phyloP scores from a whole-genome alignment of 2,797 vertebrate genomes.

The Helarctos malayanus region DNA sequence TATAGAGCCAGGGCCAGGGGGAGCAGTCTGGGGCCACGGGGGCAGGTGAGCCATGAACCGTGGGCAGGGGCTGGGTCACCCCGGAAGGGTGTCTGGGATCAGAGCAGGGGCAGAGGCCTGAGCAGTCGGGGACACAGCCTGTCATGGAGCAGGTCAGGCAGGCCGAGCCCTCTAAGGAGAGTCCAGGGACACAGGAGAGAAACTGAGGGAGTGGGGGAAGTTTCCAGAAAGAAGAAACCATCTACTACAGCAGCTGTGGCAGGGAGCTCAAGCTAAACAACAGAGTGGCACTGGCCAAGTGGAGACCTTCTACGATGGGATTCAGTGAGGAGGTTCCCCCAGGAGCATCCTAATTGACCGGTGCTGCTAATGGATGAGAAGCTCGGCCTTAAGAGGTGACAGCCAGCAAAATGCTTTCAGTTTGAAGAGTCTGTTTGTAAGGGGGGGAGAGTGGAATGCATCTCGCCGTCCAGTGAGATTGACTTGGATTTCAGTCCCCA shows the following conservation, averaged over 20 bases:
- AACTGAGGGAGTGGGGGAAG: too few species aligned
- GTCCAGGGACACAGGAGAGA: not conserved
- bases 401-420: not conserved
- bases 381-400: not conserved
- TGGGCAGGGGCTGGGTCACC: too few species aligned
- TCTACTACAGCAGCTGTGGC: accelerated
- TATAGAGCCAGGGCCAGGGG: not conserved
- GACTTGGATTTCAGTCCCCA: not conserved
- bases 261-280: too few species aligned
- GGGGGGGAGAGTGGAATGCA: too few species aligned
- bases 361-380: not conserved
- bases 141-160: not conserved
- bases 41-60: accelerated
- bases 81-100: not conserved
- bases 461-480: not conserved
- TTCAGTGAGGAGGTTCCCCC: not conserved
- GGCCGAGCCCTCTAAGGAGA: not conserved
- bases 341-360: not conserved
- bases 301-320: not conserved
- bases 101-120: not conserved
- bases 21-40: not conserved
- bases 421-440: not conserved
- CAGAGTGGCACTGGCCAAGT: accelerated
- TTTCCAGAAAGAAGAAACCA: not conserved
- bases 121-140: not conserved